Conservation (phyloP, 53 echinoderm and acorn worm species). For the Paelopatides confundens region DNA sequence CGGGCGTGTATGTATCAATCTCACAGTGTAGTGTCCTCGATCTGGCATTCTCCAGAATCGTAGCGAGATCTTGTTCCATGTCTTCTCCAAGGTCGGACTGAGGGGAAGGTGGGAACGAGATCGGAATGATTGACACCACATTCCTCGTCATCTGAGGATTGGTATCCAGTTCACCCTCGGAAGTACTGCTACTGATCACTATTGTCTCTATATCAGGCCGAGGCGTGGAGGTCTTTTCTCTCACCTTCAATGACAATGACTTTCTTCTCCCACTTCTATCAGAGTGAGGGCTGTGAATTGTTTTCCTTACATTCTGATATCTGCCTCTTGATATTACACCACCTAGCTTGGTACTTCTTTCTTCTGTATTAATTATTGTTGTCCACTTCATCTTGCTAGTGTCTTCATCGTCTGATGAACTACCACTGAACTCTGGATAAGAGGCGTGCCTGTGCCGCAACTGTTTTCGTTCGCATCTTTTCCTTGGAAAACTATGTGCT, state of each 20-base stretch:
- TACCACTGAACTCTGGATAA: background rate
- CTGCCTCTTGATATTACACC: background rate
- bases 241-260: background rate
- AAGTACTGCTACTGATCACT: slow-evolving; percentile 4
- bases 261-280: background rate
- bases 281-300: background rate
- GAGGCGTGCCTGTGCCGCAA: background rate
- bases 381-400: background rate
- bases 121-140: background rate
- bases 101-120: background rate
- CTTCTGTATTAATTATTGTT: background rate
- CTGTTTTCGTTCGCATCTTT: background rate
- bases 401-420: background rate
- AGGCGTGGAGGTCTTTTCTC: background rate
- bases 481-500: background rate
- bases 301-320: background rate
- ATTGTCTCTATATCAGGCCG: background rate
- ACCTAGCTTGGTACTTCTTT: background rate
- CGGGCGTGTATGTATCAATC: background rate
- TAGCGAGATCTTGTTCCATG: background rate
- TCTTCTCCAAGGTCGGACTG: slow-evolving; percentile 12
- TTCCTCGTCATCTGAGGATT: background rate
- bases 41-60: background rate
- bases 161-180: background rate
- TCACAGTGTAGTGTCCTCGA: background rate